Percentiles rank a stretch among this genome's conserved stretches.
Evolutionary conservation across 2,113 vertebrate species (phyloP).

Genomic region (Pterocles burchelli): DNA sequence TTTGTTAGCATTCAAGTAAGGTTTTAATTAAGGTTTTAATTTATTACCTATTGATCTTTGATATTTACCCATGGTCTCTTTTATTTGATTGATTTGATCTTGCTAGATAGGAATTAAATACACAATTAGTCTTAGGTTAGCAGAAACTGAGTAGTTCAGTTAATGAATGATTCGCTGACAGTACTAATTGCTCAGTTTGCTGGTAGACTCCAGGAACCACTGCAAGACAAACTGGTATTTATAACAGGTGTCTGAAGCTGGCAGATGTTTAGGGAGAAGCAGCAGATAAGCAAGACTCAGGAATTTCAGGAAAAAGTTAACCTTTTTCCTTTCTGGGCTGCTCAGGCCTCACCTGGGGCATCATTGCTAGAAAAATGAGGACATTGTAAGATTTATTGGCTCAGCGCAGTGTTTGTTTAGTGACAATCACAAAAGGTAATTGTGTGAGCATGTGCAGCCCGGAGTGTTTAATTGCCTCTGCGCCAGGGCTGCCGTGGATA

Average conservation of each 20-base stretch:
- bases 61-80: background rate
- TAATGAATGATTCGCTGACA: slow-evolving; percentile 21
- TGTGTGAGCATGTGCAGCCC: slow-evolving; percentile 18
- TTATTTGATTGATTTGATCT: background rate
- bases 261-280: slow-evolving; percentile 12
- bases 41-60: background rate
- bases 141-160: background rate
- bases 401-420: background rate
- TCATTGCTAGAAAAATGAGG: slow-evolving; percentile 24
- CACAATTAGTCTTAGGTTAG: background rate
- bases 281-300: slow-evolving; percentile 20
- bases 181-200: background rate
- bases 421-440: background rate
- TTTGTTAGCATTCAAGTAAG: slow-evolving; percentile 17
- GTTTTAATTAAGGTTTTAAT: background rate
- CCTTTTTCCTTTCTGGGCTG: slow-evolving; percentile 18
- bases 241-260: slow-evolving; percentile 13
- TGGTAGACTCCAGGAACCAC: background rate
- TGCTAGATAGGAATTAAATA: background rate
- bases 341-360: background rate
- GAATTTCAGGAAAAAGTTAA: slow-evolving; percentile 36
- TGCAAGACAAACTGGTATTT: background rate
- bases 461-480: slow-evolving; percentile 30
- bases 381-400: slow-evolving; percentile 22
- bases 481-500: background rate